These are phyloP conservation scores for Hyperopisus bebe DNA, from an alignment of 2,113 vertebrate species.

Conservation along the genomic window DNA sequence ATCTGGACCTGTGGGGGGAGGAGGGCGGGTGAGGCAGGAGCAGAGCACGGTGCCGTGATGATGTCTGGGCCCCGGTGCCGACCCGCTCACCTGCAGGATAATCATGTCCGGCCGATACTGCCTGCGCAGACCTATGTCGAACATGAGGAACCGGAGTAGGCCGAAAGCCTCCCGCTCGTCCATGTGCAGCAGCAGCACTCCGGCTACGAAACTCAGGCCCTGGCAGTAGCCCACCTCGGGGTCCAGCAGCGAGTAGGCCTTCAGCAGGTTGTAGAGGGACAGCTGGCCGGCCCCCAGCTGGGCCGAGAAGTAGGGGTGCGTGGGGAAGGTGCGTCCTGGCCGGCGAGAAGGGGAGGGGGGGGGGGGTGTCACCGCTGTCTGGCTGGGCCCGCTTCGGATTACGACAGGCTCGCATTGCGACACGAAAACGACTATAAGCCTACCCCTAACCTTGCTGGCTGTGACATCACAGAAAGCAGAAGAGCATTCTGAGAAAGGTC, in stretches of 20 bases:
- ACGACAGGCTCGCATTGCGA: not conserved
- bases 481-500: not conserved
- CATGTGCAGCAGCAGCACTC: constrained; percentile 91
- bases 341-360: constrained; percentile 10
- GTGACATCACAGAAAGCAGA: not conserved
- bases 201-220: constrained; percentile 95
- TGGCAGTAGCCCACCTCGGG: constrained; percentile 98
- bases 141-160: constrained; percentile 96
- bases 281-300: constrained; percentile 91
- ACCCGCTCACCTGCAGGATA: constrained; percentile 74
- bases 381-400: not conserved
- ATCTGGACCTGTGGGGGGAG: constrained; percentile 60
- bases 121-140: constrained; percentile 85
- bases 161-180: constrained; percentile 93
- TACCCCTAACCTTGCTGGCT: not conserved
- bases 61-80: no score
- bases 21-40: not conserved
- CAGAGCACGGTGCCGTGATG: not conserved
- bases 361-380: not conserved
- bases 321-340: constrained; percentile 91
- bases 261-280: constrained; percentile 92
- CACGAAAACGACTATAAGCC: not conserved
- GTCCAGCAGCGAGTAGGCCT: constrained; percentile 96
- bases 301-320: constrained; percentile 88
- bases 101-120: constrained; percentile 96